A percentile compares a stretch with the other conserved stretches of the same genome.
Evolutionary conservation across 2,113 vertebrate genomes (phyloP).

Genomic region (Chionis minor): DNA sequence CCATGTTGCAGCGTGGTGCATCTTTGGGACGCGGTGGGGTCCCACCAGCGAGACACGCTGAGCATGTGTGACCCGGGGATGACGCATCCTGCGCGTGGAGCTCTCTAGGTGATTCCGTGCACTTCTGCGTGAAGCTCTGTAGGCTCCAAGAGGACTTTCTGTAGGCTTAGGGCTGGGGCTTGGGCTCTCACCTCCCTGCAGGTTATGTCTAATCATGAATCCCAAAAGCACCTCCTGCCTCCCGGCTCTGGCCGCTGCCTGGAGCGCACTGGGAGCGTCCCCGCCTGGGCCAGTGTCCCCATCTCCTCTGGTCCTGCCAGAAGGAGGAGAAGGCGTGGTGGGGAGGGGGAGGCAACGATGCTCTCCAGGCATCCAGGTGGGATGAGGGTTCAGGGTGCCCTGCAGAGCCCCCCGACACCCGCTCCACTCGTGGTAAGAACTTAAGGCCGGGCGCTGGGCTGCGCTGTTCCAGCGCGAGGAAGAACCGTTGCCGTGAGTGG

Average conservation of each 20-base stretch:
- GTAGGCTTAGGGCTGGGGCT: neutral
- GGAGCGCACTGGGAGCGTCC: neutral
- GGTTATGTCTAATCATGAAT: neutral
- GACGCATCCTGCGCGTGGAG: neutral
- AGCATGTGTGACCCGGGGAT: neutral
- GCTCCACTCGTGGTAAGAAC: neutral
- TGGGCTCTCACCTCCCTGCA: neutral
- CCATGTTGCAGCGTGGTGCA: fast-evolving
- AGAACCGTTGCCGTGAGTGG: neutral
- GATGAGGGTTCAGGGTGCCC: neutral
- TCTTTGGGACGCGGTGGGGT: neutral
- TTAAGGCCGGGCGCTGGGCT: fast-evolving
- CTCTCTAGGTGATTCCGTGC: neutral
- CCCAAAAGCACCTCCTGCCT: neutral
- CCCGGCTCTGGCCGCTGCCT: fast-evolving
- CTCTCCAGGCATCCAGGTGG: no score
- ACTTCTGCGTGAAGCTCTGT: neutral
- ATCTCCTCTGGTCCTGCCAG: neutral
- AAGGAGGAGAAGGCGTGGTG: neutral
- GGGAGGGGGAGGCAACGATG: neutral
- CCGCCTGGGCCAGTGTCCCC: neutral
- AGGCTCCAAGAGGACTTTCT: neutral
- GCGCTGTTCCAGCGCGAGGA: neutral
- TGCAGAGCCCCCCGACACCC: neutral
- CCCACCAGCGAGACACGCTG: neutral